Evolutionary conservation across 2,113 vertebrate genomes (phyloP).

Genomic region (Colaptes auratus): DNA sequence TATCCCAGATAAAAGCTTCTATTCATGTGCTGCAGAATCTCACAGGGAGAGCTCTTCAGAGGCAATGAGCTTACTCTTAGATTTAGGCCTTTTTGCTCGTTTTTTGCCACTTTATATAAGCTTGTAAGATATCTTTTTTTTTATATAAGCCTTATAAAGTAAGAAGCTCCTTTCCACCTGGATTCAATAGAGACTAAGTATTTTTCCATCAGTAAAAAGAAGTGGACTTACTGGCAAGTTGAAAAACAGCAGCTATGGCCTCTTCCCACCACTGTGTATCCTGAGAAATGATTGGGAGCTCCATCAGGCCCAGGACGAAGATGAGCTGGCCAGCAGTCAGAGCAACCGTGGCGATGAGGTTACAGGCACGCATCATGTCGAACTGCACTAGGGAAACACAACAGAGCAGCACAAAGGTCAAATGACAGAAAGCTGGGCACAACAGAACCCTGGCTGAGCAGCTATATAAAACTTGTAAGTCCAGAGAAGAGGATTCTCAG

Average conservation of each 20-base stretch:
- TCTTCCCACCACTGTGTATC: slow-evolving; percentile 99
- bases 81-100: neutral
- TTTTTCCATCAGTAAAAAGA: neutral
- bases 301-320: slow-evolving; percentile 89
- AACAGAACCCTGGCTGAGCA: neutral
- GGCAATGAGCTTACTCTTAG: neutral
- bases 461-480: neutral
- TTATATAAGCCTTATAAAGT: neutral
- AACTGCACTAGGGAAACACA: slow-evolving; percentile 88
- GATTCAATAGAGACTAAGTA: neutral
- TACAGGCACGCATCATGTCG: slow-evolving; percentile 99
- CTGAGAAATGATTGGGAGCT: slow-evolving; percentile 86
- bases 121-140: no score
- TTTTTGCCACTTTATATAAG: neutral
- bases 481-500: neutral
- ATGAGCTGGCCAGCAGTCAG: slow-evolving; percentile 92
- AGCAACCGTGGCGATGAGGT: slow-evolving; percentile 93
- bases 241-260: slow-evolving; percentile 95
- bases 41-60: neutral
- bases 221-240: slow-evolving; percentile 93
- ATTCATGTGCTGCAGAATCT: neutral
- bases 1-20: slow-evolving; percentile 7
- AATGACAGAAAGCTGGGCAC: neutral
- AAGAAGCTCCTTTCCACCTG: neutral
- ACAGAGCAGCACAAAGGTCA: neutral